Evolutionary conservation across 35 echinoderm and acorn worm genomes (phyloP).

Genomic region (Strongylocentrotus purpuratus): DNA sequence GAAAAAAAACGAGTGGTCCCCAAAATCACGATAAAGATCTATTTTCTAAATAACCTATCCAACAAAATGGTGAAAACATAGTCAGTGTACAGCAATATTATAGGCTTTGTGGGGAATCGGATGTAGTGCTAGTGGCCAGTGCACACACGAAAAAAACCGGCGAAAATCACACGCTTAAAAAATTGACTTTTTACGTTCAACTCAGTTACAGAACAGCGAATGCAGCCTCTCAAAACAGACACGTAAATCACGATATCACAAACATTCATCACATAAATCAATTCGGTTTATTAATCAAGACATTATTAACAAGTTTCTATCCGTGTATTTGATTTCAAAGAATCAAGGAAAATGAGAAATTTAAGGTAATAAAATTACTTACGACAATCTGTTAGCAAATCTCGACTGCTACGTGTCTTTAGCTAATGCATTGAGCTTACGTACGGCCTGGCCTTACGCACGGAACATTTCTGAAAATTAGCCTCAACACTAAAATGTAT

Average conservation of each 20-base stretch:
- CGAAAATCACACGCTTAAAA: too few relatives aligned
- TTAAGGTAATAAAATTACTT: background rate
- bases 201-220: too few relatives aligned
- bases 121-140: too few relatives aligned
- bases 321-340: background rate
- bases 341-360: background rate
- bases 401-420: constrained; percentile 27
- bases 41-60: too few relatives aligned
- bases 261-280: background rate
- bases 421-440: background rate
- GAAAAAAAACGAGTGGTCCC: too few relatives aligned
- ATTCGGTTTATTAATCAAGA: background rate
- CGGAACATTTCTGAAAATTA: background rate
- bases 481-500: background rate
- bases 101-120: too few relatives aligned
- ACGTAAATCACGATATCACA: background rate
- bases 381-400: background rate
- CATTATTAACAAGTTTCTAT: background rate
- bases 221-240: background rate
- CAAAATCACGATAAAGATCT: too few relatives aligned
- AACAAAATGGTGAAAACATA: too few relatives aligned
- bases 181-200: too few relatives aligned
- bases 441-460: constrained; percentile 29
- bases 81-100: too few relatives aligned
- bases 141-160: too few relatives aligned